Evolutionary conservation across 2,113 vertebrate species (phyloP).

Genomic region (Leucoraja erinaceus): DNA sequence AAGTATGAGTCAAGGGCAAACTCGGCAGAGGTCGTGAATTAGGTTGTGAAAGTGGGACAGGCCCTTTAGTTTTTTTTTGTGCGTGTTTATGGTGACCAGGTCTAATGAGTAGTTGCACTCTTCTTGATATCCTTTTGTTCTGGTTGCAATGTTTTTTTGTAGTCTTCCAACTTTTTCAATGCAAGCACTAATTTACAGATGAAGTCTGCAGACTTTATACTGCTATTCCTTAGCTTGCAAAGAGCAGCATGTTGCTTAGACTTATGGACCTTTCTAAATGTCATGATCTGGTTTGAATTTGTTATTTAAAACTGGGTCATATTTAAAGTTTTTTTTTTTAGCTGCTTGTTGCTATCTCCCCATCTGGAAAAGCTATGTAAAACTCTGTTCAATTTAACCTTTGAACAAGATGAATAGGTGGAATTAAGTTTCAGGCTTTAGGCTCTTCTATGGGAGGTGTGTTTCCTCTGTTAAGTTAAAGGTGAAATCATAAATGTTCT

Average conservation of each 20-base stretch:
- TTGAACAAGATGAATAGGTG: background rate
- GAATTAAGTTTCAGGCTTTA: background rate
- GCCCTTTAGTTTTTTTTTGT: background rate
- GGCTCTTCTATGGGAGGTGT: background rate
- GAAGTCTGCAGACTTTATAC: background rate
- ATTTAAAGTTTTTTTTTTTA: background rate
- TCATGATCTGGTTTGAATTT: background rate
- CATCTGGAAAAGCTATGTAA: background rate
- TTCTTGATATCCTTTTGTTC: background rate
- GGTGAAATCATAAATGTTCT: background rate
- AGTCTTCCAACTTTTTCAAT: background rate
- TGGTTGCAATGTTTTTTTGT: background rate
- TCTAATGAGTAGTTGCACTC: background rate
- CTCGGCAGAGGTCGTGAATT: too few species aligned
- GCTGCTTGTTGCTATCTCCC: background rate
- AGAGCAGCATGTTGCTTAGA: background rate
- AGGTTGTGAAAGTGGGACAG: too few species aligned
- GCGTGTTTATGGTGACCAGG: background rate
- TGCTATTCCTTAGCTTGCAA: background rate
- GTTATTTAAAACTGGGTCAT: background rate
- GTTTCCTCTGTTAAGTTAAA: background rate
- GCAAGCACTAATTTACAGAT: background rate
- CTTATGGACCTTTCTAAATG: background rate
- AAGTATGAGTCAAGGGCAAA: too few species aligned
- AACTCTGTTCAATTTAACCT: slow-evolving; percentile 12